Conservation (phyloP, 2,797 vertebrate genomes). For the Neopelma chrysocephalum region DNA sequence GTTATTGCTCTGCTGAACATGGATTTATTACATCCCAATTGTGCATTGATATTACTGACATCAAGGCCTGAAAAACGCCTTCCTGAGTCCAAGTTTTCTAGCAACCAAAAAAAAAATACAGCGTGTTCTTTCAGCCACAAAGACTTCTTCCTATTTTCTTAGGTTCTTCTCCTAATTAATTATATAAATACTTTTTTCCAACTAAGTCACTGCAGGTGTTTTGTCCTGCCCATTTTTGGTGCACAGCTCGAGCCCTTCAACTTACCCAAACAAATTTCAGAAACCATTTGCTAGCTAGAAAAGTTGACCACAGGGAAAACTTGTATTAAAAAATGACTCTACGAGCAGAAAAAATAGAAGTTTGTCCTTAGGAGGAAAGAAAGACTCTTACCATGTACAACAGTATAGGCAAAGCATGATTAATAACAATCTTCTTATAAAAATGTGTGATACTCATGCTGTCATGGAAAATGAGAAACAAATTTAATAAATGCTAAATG, state of each 20-base stretch:
- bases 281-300: background rate
- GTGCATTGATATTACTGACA: background rate
- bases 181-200: background rate
- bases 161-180: background rate
- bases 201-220: background rate
- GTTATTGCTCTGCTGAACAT: background rate
- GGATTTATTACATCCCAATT: background rate
- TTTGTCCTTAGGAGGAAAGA: background rate
- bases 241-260: background rate
- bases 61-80: background rate
- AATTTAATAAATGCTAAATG: background rate
- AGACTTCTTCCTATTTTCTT: background rate
- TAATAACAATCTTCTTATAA: background rate
- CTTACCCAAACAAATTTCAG: background rate
- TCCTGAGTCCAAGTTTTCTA: background rate
- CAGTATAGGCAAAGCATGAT: background rate
- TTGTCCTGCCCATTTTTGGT: background rate
- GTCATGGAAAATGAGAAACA: background rate
- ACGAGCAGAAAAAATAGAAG: background rate
- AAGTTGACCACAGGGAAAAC: background rate
- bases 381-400: background rate
- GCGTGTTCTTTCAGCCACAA: background rate
- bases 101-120: background rate
- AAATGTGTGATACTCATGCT: background rate
- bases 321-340: background rate